These are phyloP conservation scores for Phyllopteryx taeniolatus DNA, from an alignment of 2,113 vertebrate genomes.

Conservation along the genomic window DNA sequence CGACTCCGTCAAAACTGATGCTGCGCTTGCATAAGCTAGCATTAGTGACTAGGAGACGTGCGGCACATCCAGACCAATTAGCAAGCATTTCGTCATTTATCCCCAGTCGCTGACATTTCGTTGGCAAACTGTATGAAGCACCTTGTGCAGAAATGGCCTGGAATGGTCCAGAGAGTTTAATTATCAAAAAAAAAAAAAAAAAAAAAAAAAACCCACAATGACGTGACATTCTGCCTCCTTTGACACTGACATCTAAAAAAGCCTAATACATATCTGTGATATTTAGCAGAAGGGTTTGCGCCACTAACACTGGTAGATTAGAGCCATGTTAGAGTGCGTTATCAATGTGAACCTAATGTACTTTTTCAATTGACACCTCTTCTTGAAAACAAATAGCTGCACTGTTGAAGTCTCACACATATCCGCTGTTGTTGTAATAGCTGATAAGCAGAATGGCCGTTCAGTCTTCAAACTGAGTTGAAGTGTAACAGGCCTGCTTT, in stretches of 20 bases:
- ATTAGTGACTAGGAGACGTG: background rate
- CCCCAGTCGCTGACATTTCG: constrained; percentile 25
- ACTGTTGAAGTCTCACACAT: constrained; percentile 13
- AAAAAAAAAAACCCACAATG: constrained; percentile 42
- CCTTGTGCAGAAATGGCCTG: constrained; percentile 46
- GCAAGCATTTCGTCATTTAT: constrained; percentile 21
- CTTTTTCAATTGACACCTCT: constrained; percentile 54
- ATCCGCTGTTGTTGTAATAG: constrained; percentile 33
- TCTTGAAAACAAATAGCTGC: constrained; percentile 46
- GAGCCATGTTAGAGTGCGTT: constrained; percentile 57
- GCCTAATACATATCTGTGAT: constrained; percentile 73
- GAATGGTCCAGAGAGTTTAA: constrained; percentile 13
- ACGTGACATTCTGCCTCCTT: constrained; percentile 66
- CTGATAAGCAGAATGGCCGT: constrained; percentile 43
- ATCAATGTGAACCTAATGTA: constrained; percentile 59
- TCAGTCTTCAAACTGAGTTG: constrained; percentile 44
- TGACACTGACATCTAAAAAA: constrained; percentile 71
- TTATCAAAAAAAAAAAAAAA: constrained; percentile 16
- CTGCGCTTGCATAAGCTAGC: constrained; percentile 36
- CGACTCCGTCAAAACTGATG: background rate
- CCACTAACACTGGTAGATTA: constrained; percentile 63
- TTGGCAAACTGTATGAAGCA: constrained; percentile 55
- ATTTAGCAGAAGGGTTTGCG: constrained; percentile 72
- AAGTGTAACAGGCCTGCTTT: constrained; percentile 43
- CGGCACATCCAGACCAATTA: background rate